These are phyloP conservation scores for Channa maculata DNA, from an alignment of 2,113 vertebrate species.

Conservation along the genomic window DNA sequence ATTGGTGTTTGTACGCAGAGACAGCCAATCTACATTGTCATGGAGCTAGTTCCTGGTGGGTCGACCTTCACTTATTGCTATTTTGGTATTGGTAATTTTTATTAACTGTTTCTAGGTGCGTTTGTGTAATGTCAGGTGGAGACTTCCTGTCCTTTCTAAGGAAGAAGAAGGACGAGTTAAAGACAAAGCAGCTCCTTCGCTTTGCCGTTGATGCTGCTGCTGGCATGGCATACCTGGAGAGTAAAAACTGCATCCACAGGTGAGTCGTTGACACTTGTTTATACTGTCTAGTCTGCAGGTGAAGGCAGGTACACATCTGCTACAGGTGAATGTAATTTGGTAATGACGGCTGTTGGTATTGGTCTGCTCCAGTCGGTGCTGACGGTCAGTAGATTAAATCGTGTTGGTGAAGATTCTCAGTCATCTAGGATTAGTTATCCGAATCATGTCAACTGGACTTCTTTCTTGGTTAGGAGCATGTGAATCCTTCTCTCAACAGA, in stretches of 20 bases:
- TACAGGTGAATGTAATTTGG: too few species aligned
- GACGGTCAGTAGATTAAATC: too few species aligned
- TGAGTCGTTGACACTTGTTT: constrained; percentile 48
- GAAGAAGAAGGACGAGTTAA: constrained; percentile 97
- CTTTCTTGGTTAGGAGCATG: too few species aligned
- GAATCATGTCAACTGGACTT: too few species aligned
- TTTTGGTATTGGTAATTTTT: not conserved
- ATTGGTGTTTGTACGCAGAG: constrained; percentile 98
- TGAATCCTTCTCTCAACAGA: too few species aligned
- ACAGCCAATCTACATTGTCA: constrained; percentile 98
- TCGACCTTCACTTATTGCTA: constrained; percentile 3
- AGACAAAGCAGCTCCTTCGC: constrained; percentile 92
- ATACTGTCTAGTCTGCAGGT: too few species aligned
- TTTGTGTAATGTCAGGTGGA: constrained; percentile 84
- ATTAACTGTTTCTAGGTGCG: not conserved
- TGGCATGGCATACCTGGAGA: constrained; percentile 96
- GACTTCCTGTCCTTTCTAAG: constrained; percentile 97
- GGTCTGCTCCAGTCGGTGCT: too few species aligned
- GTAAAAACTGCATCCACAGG: constrained; percentile 98
- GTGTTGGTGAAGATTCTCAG: too few species aligned
- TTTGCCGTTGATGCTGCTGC: constrained; percentile 93
- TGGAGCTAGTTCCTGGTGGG: constrained; percentile 96
- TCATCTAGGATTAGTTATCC: too few species aligned
- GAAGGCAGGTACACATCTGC: too few species aligned
- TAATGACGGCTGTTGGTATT: too few species aligned